Percentiles rank a stretch among this genome's conserved stretches.
These are phyloP conservation scores for Zosterops pallidus DNA, from an alignment of 2,113 vertebrate species.

Conservation along the genomic window DNA sequence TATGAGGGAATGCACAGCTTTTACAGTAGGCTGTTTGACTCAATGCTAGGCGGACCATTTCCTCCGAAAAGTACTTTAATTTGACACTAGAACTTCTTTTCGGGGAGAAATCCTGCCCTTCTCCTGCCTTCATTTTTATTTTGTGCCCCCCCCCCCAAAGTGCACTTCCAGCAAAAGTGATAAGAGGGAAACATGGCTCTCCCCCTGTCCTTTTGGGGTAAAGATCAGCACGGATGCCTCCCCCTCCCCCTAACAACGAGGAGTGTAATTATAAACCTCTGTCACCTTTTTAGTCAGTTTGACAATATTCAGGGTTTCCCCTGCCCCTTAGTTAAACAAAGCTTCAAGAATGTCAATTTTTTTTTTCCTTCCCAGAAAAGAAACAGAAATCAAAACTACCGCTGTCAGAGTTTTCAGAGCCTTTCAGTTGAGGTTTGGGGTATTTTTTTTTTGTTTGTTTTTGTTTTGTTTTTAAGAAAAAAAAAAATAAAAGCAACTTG, in stretches of 20 bases:
- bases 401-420: conserved; percentile 66
- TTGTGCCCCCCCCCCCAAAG: neutral
- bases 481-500: conserved; percentile 10
- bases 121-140: neutral
- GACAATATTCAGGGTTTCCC: conserved; percentile 75
- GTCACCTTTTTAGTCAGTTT: conserved; percentile 68
- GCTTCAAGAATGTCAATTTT: conserved; percentile 12
- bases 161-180: conserved; percentile 65
- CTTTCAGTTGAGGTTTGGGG: neutral
- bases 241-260: conserved; percentile 61
- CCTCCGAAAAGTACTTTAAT: conserved; percentile 75
- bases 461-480: neutral
- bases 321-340: conserved; percentile 62
- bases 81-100: conserved; percentile 64
- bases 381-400: conserved; percentile 77
- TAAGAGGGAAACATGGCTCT: conserved; percentile 57
- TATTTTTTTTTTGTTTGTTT: neutral
- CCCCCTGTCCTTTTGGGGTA: conserved; percentile 59
- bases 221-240: conserved; percentile 49
- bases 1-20: conserved; percentile 76
- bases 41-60: conserved; percentile 73
- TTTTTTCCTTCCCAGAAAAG: conserved; percentile 57
- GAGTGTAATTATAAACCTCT: conserved; percentile 73
- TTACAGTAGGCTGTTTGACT: conserved; percentile 73
- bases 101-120: neutral